Evolutionary conservation across 2,888 invertebrate species (phyloP).

Genomic region (Drosophila flavopinicola): DNA sequence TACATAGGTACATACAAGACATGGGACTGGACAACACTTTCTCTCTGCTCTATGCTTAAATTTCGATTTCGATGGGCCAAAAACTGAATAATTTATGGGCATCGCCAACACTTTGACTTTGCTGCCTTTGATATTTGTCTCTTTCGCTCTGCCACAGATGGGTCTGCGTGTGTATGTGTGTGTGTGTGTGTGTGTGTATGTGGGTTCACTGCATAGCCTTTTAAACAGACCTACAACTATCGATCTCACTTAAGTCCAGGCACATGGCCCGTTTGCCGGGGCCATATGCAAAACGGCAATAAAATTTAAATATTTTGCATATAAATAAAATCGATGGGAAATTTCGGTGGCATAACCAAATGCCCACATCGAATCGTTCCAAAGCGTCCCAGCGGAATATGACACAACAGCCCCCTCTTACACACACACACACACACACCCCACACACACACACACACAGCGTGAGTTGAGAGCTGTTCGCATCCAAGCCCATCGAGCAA

Average conservation of each 20-base stretch:
- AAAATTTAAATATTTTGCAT: slow-evolving; percentile 77
- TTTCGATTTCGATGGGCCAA: slow-evolving; percentile 69
- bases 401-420: slow-evolving; percentile 12
- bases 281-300: slow-evolving; percentile 76
- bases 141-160: no score
- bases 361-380: slow-evolving; percentile 26
- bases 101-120: no score
- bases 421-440: slow-evolving; percentile 7
- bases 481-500: no score
- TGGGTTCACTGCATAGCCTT: no score
- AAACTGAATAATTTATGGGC: slow-evolving; percentile 67
- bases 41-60: slow-evolving; percentile 47
- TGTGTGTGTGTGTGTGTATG: no score
- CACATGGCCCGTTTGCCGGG: slow-evolving; percentile 34
- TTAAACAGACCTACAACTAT: no score
- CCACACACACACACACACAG: slow-evolving; percentile 1
- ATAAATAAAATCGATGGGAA: slow-evolving; percentile 76
- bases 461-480: no score
- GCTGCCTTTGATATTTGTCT: no score
- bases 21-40: slow-evolving; percentile 32
- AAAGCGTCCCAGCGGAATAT: slow-evolving; percentile 39
- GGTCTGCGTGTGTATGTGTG: no score
- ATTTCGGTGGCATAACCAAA: slow-evolving; percentile 62
- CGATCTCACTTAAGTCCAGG: no score
- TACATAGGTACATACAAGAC: slow-evolving; percentile 10